A percentile compares a stretch with the other conserved stretches of the same genome.
These are phyloP conservation scores for Notarius quadriscutis DNA, from an alignment of 2,113 vertebrate species.

Conservation along the genomic window DNA sequence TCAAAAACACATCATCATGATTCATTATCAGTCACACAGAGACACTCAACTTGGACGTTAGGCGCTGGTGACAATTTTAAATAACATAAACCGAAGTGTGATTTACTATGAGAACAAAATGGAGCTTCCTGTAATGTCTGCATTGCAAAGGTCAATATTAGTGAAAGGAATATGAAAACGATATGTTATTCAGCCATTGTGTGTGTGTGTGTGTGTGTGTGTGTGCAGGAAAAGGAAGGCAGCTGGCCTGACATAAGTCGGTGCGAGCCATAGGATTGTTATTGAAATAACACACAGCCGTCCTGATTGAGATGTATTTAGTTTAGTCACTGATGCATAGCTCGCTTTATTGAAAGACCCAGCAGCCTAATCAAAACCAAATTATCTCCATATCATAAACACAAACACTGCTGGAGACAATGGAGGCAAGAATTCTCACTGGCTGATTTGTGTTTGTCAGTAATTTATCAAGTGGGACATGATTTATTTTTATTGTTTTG, in stretches of 20 bases:
- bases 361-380: slow-evolving; percentile 62
- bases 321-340: slow-evolving; percentile 68
- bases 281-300: slow-evolving; percentile 60
- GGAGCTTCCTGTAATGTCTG: background rate
- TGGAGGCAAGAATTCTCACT: slow-evolving; percentile 35
- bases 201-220: background rate
- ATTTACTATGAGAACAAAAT: background rate
- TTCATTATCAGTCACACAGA: background rate
- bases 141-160: background rate
- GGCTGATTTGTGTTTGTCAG: slow-evolving; percentile 43
- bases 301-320: slow-evolving; percentile 70
- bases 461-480: slow-evolving; percentile 29
- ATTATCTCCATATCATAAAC: slow-evolving; percentile 68
- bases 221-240: background rate
- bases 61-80: background rate
- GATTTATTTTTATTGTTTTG: slow-evolving; percentile 40
- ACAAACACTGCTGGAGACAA: slow-evolving; percentile 44
- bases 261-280: slow-evolving; percentile 57
- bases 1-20: background rate
- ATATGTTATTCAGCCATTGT: background rate
- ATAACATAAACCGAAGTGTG: background rate
- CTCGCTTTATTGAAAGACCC: slow-evolving; percentile 54
- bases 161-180: background rate
- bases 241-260: slow-evolving; percentile 51
- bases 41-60: background rate